Conservation (phyloP, 2,113 vertebrate species). For the Percina caprodes region DNA sequence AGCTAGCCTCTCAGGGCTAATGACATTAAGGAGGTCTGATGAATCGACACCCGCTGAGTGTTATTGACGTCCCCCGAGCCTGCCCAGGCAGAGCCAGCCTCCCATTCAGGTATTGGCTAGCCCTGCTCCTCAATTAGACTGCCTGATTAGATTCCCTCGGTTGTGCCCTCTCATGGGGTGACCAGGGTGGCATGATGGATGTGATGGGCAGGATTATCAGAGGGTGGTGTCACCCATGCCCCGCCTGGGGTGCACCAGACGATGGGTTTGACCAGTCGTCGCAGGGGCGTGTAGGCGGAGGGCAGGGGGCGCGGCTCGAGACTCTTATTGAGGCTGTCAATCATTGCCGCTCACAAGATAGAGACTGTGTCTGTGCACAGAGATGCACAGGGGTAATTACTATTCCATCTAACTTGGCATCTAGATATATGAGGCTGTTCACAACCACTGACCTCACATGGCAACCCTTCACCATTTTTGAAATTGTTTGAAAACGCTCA, state of each 20-base stretch:
- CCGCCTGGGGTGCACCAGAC: conserved; percentile 66
- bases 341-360: conserved; percentile 79
- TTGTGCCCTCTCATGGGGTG: conserved; percentile 80
- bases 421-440: conserved; percentile 76
- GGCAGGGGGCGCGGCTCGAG: conserved; percentile 59
- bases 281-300: conserved; percentile 69
- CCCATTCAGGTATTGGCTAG: conserved; percentile 71
- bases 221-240: conserved; percentile 78
- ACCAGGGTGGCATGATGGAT: conserved; percentile 82
- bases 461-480: conserved; percentile 67
- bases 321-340: conserved; percentile 85
- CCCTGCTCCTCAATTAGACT: conserved; percentile 85
- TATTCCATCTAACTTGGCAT: conserved; percentile 79
- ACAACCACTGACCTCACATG: conserved; percentile 71
- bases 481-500: conserved; percentile 74
- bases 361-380: conserved; percentile 63
- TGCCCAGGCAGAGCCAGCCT: conserved; percentile 70
- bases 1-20: conserved; percentile 84
- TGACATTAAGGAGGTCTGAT: conserved; percentile 86
- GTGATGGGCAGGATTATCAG: conserved; percentile 77
- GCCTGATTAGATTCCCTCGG: conserved; percentile 86
- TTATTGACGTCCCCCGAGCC: conserved; percentile 80
- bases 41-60: conserved; percentile 84
- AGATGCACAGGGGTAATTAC: conserved; percentile 79
- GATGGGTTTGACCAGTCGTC: conserved; percentile 75